Evolutionary conservation across 1,140 invertebrate genomes (phyloP).

Genomic region (Lanistes nyassanus): DNA sequence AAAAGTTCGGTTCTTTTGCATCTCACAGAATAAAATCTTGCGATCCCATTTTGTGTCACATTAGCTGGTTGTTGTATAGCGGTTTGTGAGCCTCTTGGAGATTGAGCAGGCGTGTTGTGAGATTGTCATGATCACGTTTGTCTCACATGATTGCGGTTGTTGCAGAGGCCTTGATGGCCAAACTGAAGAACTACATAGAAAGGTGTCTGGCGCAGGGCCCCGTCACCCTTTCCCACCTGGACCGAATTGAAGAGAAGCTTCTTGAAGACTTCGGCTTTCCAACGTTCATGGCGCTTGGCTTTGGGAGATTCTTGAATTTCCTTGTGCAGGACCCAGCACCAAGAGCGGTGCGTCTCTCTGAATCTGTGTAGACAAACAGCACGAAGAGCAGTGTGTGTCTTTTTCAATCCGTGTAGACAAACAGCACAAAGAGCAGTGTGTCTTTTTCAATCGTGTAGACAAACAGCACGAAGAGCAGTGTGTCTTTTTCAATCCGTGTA

Average conservation of each 20-base stretch:
- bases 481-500: neutral
- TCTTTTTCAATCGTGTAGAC: too few relatives aligned
- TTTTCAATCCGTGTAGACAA: too few relatives aligned
- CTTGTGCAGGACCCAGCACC: slow-evolving; percentile 41
- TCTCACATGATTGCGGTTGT: slow-evolving; percentile 20
- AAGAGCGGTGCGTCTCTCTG: slow-evolving; percentile 44
- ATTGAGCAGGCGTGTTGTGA: neutral
- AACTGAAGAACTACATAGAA: slow-evolving; percentile 52
- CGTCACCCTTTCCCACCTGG: slow-evolving; percentile 47
- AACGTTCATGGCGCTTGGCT: slow-evolving; percentile 51
- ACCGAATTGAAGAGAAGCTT: slow-evolving; percentile 59
- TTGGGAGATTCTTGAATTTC: slow-evolving; percentile 59
- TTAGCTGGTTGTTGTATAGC: too few relatives aligned
- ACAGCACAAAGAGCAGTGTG: too few relatives aligned
- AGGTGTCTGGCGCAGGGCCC: slow-evolving; percentile 49
- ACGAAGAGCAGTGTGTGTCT: too few relatives aligned
- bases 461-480: too few relatives aligned
- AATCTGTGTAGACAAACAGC: too few relatives aligned
- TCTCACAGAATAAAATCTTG: neutral
- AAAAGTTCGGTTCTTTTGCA: neutral
- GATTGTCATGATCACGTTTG: neutral
- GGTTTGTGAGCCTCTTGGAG: too few relatives aligned
- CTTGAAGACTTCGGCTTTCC: slow-evolving; percentile 51
- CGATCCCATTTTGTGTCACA: neutral
- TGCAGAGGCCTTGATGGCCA: slow-evolving; percentile 47